Base-by-base conservation (phyloP, 2,888 invertebrate genomes). In the Miltochrista miniata region DNA sequence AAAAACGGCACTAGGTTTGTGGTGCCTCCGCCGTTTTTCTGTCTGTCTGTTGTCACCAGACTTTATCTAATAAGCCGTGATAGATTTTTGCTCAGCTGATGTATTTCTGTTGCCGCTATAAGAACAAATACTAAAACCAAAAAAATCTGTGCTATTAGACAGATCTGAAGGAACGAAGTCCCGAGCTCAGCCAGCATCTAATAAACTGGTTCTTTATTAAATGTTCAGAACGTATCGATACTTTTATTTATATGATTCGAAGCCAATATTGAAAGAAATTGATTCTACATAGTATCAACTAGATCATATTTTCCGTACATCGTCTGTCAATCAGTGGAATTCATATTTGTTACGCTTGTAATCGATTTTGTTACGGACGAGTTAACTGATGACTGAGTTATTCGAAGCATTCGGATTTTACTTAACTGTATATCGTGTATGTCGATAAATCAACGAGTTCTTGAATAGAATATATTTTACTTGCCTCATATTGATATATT, bases 271-370 rank as follows among this genome's bases (percentile, higher is more conserved):
- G 18, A 18, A 45, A 38, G 38, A 39, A 10, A 12, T 30, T 5
- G 3, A 4, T 24, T 24, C n/a, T n/a, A n/a, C n/a, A n/a, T 24
- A 24, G 18, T 24, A 24, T 24, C 18, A 5, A 24, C 15, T 9
- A 33, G 31, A 8, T 15, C 11, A 4, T n/a, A 11, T 15, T 48
- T 47, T 41, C 2, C 18, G 3, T 34, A 29, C 9, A 9, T 29
- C 24, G 11, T 12, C 15, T 31, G 13, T 48, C 15, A 64, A 65
- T 65, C 65, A 61, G 65, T 68, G 65, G 64, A 65, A 64, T 64
- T 62, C 55, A 56, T 54, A 61, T 56, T 64, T 58, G 62, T 54
- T 58, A 58, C 65, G 68, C 52, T 61, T 38, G 38, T 64, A 36
- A 52, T 31, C 55, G 61, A 65, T 56, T 61, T 61, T 15, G 56